Conservation (phyloP, 1,140 invertebrate genomes). For the Euura lappo region DNA sequence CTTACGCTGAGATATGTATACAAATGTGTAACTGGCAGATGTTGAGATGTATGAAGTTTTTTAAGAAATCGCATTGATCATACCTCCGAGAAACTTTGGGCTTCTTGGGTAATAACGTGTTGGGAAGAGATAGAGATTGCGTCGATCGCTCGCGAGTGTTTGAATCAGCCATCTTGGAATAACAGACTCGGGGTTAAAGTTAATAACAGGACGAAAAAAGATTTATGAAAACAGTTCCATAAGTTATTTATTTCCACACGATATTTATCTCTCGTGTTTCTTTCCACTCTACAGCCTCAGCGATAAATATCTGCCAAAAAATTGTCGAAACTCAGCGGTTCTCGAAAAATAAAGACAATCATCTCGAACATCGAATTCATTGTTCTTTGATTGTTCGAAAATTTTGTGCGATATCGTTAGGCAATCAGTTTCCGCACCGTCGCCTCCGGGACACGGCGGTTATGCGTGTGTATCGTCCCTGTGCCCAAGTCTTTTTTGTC, state of each 20-base stretch:
- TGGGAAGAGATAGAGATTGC: background rate
- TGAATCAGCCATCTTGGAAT: background rate
- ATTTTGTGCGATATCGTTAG: background rate
- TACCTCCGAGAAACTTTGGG: background rate
- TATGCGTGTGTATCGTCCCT: no score
- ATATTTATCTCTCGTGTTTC: background rate
- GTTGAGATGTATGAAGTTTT: no score
- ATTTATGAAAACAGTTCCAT: background rate
- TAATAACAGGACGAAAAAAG: background rate
- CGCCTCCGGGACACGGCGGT: background rate
- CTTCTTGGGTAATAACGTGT: background rate
- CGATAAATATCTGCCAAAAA: background rate
- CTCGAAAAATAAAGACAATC: background rate
- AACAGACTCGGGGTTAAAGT: background rate
- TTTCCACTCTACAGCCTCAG: background rate
- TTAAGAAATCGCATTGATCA: background rate
- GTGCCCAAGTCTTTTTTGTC: background rate
- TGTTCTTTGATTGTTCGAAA: background rate
- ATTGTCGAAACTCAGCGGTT: background rate
- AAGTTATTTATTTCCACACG: conserved; percentile 1
- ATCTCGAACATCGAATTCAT: background rate
- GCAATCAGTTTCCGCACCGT: background rate
- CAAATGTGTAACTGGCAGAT: no score
- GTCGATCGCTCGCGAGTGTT: no score
- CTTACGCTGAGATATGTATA: no score